Evolutionary conservation across 1,140 invertebrate genomes (phyloP).

Genomic region (Galendromus occidentalis): DNA sequence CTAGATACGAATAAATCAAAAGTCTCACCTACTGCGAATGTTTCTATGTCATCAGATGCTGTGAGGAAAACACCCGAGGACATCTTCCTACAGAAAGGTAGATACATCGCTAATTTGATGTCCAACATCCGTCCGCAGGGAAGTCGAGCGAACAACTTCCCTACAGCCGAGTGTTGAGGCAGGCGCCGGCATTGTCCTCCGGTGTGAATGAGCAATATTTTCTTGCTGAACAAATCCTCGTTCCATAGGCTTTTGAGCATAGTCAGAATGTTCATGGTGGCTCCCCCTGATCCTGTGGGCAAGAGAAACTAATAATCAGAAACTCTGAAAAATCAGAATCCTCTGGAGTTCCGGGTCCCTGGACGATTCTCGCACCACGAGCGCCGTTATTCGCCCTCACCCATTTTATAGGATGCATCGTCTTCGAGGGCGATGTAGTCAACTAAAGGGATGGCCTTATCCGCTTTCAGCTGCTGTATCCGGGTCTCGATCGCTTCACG

Average conservation of each 20-base stretch:
- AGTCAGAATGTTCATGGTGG: conserved; percentile 27
- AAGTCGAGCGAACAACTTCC: conserved; percentile 30
- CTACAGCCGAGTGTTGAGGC: conserved; percentile 29
- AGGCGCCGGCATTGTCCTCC: conserved; percentile 33
- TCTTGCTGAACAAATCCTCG: conserved; percentile 22
- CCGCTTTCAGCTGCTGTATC: neutral
- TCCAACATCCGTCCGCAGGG: conserved; percentile 31
- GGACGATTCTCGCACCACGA: no score
- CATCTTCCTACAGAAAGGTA: conserved; percentile 29
- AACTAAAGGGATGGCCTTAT: neutral
- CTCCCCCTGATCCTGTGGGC: conserved; percentile 30
- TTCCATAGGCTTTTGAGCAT: conserved; percentile 23
- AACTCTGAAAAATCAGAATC: no score
- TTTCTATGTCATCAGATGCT: conserved; percentile 32
- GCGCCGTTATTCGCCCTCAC: no score
- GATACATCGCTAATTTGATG: conserved; percentile 30
- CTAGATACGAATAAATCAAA: no score
- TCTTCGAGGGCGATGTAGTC: conserved; percentile 2
- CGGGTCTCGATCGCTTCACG: neutral
- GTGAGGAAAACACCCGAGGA: conserved; percentile 30
- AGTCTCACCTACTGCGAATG: conserved; percentile 23
- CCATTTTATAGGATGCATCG: neutral
- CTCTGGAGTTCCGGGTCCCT: no score
- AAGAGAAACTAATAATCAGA: no score
- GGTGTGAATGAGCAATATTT: conserved; percentile 30